phyloP scores from a whole-genome alignment of 2,113 vertebrate species.

The Mionectes macconnelli region DNA sequence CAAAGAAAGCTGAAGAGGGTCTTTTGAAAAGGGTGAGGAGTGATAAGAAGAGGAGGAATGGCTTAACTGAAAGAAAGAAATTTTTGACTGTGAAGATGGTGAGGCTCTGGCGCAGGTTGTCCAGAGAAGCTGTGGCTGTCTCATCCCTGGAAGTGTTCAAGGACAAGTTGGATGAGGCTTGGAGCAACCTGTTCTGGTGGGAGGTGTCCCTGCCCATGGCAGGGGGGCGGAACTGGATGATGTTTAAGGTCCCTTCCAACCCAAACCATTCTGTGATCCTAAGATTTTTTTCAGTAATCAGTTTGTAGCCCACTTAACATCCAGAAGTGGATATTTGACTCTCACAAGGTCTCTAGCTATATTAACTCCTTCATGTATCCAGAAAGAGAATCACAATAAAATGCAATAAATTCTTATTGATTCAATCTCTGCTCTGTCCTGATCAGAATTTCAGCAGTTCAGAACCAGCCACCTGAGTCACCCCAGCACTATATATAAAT shows the following conservation, averaged over 20 bases:
- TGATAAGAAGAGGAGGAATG: not conserved
- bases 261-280: not conserved
- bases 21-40: not conserved
- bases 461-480: accelerated
- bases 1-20: not conserved
- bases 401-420: not conserved
- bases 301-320: not conserved
- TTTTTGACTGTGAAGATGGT: not conserved
- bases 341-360: not conserved
- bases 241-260: not conserved
- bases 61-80: not conserved
- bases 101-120: not conserved
- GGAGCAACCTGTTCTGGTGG: not conserved
- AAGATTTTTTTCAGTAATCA: not conserved
- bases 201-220: not conserved
- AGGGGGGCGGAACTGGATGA: too few relatives aligned
- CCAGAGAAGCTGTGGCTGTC: not conserved
- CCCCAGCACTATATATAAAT: not conserved
- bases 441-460: not conserved
- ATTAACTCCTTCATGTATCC: not conserved
- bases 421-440: not conserved
- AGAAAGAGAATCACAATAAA: not conserved
- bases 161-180: not conserved
- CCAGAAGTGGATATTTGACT: not conserved
- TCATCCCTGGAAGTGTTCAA: not conserved